Base-by-base conservation (phyloP, 2,888 invertebrate species). In the Harpalus rufipes region DNA sequence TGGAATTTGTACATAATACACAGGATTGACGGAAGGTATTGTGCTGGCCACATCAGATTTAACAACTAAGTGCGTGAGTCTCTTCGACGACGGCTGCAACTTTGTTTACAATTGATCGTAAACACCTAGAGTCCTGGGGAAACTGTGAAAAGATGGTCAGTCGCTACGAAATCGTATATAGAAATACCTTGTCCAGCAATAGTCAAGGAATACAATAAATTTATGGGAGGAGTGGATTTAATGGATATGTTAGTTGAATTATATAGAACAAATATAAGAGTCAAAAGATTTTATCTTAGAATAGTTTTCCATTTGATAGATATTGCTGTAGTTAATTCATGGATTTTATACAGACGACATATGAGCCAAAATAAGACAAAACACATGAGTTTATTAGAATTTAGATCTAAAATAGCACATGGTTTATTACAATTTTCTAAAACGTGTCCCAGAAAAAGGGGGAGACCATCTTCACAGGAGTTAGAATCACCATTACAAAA, bases 91-190 rank as follows among this genome's bases (percentile, higher is more conserved):
- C n/a, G n/a, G n/a, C n/a, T n/a, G n/a, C n/a, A n/a, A n/a, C n/a
- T n/a, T n/a, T n/a, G n/a, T n/a, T n/a, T n/a, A n/a, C n/a, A n/a
- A n/a, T n/a, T n/a, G n/a, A n/a, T n/a, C n/a, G n/a, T n/a, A n/a
- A n/a, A n/a, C n/a, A n/a, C n/a, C n/a, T n/a, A n/a, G n/a, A n/a
- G n/a, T n/a, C n/a, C n/a, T n/a, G n/a, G n/a, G 18, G 68, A 21
- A 32, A 39, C 68, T n/a, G 25, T 21, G n/a, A 68, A 39, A 32
- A 25, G 68, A n/a, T 68, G 68, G 68, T 32, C 32, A 18, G 68
- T 68, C n/a, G 25, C 25, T 21, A 21, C 68, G 18, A 32, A 32
- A 68, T 68, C 39, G 14, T 21, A 68, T 25, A 10, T 68, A 68
- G n/a, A 68, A n/a, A 25, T 68, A 68, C 39, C 12, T 25, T 59